Conservation (phyloP, 30 jellyfish, hydroid and myxozoan genomes). For the Hydractinia symbiolongicarpus region DNA sequence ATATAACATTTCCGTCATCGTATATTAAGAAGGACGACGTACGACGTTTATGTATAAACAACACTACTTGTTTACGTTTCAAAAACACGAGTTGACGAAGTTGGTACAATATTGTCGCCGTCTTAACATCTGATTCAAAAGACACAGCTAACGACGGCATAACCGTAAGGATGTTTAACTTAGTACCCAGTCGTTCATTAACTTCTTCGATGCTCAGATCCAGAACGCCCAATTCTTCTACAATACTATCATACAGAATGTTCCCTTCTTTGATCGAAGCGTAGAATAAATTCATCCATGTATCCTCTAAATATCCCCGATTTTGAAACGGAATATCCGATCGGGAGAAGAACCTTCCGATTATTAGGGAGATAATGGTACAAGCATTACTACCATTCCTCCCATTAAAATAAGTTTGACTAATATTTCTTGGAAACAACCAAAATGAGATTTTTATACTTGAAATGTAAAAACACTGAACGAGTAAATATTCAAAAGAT, state of each 20-base stretch:
- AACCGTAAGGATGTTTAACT: constrained; percentile 54
- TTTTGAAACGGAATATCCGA: constrained; percentile 64
- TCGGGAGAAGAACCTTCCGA: constrained; percentile 91
- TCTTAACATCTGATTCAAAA: constrained; percentile 75
- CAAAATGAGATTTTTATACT: constrained; percentile 54
- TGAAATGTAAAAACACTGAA: constrained; percentile 62
- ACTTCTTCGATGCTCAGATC: constrained; percentile 97
- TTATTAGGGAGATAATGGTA: constrained; percentile 71
- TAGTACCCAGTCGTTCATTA: constrained; percentile 62
- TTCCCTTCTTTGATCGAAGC: constrained; percentile 89
- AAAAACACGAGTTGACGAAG: constrained; percentile 44
- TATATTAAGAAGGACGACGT: constrained; percentile 83
- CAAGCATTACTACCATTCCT: constrained; percentile 99
- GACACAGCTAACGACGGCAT: constrained; percentile 86
- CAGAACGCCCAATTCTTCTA: constrained; percentile 77
- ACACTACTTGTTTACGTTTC: constrained; percentile 62
- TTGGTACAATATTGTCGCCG: constrained; percentile 84
- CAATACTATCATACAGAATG: constrained; percentile 59
- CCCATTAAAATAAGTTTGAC: constrained; percentile 95
- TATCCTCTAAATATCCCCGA: constrained; percentile 54
- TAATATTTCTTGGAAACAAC: constrained; percentile 80
- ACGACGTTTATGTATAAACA: constrained; percentile 72
- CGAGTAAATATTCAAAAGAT: constrained; percentile 11
- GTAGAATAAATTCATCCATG: constrained; percentile 68
- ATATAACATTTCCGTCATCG: constrained; percentile 70